These are phyloP conservation scores for Drosophila affinis DNA, from an alignment of 2,888 invertebrate genomes.

Conservation along the genomic window DNA sequence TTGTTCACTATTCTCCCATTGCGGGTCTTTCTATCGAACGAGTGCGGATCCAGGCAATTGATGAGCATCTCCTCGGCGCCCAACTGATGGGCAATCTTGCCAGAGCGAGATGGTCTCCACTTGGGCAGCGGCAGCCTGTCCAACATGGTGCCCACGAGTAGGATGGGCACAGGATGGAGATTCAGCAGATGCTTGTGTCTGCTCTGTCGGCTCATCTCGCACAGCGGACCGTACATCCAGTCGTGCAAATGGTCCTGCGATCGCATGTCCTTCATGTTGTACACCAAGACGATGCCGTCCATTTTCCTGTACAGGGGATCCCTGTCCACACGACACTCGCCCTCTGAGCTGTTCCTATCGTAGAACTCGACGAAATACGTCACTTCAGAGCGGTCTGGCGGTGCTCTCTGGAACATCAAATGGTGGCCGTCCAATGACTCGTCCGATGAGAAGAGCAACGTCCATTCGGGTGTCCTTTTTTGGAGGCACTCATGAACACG, in stretches of 20 bases:
- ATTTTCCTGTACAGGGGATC: constrained; percentile 45
- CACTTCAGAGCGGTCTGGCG: constrained; percentile 11
- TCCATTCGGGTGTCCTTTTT: constrained; percentile 51
- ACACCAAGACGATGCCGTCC: constrained; percentile 62
- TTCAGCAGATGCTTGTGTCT: constrained; percentile 42
- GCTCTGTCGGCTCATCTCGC: constrained; percentile 51
- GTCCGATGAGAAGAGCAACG: constrained; percentile 54
- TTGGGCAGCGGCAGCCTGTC: constrained; percentile 46
- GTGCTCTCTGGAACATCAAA: neutral
- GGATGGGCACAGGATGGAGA: constrained; percentile 53
- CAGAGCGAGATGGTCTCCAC: constrained; percentile 23
- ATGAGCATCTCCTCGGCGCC: constrained; percentile 55
- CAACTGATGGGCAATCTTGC: constrained; percentile 55
- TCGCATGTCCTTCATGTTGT: constrained; percentile 48
- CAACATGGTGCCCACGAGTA: constrained; percentile 62
- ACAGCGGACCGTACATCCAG: constrained; percentile 57
- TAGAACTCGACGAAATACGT: constrained; percentile 66
- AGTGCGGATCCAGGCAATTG: constrained; percentile 47
- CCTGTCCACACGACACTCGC: constrained; percentile 31
- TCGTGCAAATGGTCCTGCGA: constrained; percentile 62
- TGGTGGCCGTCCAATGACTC: neutral
- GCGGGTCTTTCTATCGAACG: constrained; percentile 37
- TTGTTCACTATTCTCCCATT: constrained; percentile 50
- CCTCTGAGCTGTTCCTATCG: constrained; percentile 45
- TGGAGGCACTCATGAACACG: constrained; percentile 59